Percentiles rank a stretch among this genome's conserved stretches.
Conservation (phyloP, 2,113 vertebrate genomes). For the Cyphomyrus discorhynchus region DNA sequence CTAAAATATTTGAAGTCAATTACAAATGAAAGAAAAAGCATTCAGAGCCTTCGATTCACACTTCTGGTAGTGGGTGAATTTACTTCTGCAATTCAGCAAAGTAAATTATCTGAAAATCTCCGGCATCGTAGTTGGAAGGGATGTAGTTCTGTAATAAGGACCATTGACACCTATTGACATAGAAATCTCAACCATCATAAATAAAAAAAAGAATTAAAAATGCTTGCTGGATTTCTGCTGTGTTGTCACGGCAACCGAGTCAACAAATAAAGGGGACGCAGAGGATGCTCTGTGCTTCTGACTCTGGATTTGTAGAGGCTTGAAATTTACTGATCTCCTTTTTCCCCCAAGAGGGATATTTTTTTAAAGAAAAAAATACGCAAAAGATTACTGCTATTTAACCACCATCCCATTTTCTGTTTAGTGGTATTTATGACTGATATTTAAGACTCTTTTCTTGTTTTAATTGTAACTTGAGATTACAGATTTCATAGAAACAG, state of each 20-base stretch:
- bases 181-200: background rate
- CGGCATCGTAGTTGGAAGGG: background rate
- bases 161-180: background rate
- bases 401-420: background rate
- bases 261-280: constrained; percentile 6
- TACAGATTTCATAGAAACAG: background rate
- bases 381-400: background rate
- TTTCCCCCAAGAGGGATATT: background rate
- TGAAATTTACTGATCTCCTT: background rate
- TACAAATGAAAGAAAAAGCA: background rate
- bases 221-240: background rate
- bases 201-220: background rate
- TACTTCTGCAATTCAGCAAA: background rate
- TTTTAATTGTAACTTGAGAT: background rate
- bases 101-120: background rate
- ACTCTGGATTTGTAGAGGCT: background rate
- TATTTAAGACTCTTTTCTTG: background rate
- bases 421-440: background rate
- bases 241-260: constrained; percentile 4
- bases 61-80: background rate
- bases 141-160: background rate
- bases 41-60: background rate
- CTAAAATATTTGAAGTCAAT: background rate
- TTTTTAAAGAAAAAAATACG: background rate
- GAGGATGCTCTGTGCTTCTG: background rate